These are phyloP conservation scores for Eulithis testata DNA, from an alignment of 2,888 invertebrate genomes.

Conservation along the genomic window DNA sequence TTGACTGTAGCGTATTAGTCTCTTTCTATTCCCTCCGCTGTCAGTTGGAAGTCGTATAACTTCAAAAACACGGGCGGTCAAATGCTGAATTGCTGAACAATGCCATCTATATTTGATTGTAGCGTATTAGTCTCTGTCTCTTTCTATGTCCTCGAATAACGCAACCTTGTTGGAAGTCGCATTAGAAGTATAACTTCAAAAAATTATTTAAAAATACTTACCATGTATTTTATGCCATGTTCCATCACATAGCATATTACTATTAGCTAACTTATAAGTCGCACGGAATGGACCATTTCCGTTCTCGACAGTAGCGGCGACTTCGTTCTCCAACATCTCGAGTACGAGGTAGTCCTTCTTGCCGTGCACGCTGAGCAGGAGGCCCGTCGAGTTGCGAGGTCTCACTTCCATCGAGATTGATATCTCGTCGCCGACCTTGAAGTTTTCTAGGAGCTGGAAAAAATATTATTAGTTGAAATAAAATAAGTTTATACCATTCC, in stretches of 20 bases:
- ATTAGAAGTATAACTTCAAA: too few relatives aligned
- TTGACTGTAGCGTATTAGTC: too few relatives aligned
- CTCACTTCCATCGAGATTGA: conserved; percentile 94
- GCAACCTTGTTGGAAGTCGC: too few relatives aligned
- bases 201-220: conserved; percentile 64
- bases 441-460: conserved; percentile 86
- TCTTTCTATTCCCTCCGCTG: too few relatives aligned
- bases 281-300: conserved; percentile 92
- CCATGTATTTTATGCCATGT: conserved; percentile 96
- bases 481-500: too few relatives aligned
- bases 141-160: too few relatives aligned
- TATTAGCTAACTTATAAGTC: conserved; percentile 87
- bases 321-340: conserved; percentile 93
- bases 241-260: conserved; percentile 94
- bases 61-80: too few relatives aligned
- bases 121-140: too few relatives aligned
- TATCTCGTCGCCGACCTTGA: conserved; percentile 91
- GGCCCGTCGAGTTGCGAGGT: conserved; percentile 92
- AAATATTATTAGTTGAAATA: too few relatives aligned
- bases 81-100: too few relatives aligned
- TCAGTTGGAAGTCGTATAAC: too few relatives aligned
- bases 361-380: conserved; percentile 94
- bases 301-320: conserved; percentile 93
- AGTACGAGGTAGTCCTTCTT: conserved; percentile 92
- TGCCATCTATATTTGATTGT: too few relatives aligned